These are phyloP conservation scores for Morus bassanus DNA, from an alignment of 2,797 vertebrate genomes.

Conservation along the genomic window DNA sequence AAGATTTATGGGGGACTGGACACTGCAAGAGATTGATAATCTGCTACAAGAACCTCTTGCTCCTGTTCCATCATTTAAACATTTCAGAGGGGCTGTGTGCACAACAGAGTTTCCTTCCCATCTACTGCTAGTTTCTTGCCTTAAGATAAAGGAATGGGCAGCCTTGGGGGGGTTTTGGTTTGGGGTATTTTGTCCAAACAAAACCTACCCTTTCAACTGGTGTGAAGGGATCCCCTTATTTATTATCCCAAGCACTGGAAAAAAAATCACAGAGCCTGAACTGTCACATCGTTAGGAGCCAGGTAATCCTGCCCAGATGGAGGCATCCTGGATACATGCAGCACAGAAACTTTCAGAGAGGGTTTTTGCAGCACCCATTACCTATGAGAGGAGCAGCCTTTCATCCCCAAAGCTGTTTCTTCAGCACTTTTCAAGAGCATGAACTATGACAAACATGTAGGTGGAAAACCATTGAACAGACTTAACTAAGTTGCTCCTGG, in stretches of 20 bases:
- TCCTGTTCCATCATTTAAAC: background rate
- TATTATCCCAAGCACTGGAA: background rate
- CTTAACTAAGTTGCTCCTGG: slow-evolving; percentile 13
- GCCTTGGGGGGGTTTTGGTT: background rate
- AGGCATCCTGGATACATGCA: background rate
- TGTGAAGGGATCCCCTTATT: background rate
- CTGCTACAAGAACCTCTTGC: background rate
- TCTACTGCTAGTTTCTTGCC: background rate
- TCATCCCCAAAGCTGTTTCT: background rate
- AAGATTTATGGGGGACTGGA: background rate
- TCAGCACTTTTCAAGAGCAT: background rate
- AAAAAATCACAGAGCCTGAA: background rate
- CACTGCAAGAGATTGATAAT: background rate
- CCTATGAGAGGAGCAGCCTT: background rate
- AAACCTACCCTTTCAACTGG: background rate
- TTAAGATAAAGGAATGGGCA: background rate
- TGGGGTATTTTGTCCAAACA: background rate
- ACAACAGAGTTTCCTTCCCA: background rate
- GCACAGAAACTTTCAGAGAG: background rate
- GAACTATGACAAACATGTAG: background rate
- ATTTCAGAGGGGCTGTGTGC: background rate
- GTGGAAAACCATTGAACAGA: background rate
- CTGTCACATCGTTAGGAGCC: background rate
- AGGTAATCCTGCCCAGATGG: background rate
- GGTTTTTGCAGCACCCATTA: background rate